Conservation (phyloP, 2,888 invertebrate genomes). For the Apamea epomidion region DNA sequence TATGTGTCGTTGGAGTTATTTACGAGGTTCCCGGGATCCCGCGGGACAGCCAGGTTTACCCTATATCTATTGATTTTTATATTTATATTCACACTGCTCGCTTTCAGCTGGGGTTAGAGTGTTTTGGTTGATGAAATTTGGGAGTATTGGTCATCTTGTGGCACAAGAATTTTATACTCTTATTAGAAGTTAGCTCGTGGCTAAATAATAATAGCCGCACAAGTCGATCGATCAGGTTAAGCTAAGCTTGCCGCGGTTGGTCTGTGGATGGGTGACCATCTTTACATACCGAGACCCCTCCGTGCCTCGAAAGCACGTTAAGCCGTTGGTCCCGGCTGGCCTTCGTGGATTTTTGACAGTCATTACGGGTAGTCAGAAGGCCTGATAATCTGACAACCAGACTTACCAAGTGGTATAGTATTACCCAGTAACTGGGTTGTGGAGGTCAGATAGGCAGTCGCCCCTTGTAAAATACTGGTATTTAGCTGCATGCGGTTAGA, state of each 20-base stretch:
- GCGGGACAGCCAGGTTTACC: conserved; percentile 50
- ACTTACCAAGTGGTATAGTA: not conserved
- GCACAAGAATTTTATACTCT: not conserved
- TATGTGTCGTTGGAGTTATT: conserved; percentile 73
- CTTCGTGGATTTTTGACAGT: not conserved
- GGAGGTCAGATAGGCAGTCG: not conserved
- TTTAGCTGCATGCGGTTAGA: not conserved
- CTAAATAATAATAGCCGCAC: not conserved
- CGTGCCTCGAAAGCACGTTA: not conserved
- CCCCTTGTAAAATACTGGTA: not conserved
- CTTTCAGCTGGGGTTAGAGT: conserved; percentile 3
- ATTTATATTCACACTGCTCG: conserved; percentile 43
- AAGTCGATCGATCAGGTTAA: not conserved
- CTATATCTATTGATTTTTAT: conserved; percentile 64
- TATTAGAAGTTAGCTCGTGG: not conserved
- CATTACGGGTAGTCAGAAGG: not conserved
- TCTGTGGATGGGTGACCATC: not conserved
- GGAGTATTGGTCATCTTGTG: not conserved
- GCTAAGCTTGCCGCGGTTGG: not conserved
- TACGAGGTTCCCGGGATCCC: conserved; percentile 68
- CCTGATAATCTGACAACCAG: not conserved
- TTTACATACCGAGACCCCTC: not conserved
- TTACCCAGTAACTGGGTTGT: not conserved
- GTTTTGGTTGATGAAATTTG: conserved; percentile 40
- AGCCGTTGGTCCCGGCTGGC: not conserved